phyloP scores from a whole-genome alignment of 2,797 vertebrate genomes.

The Prunella strophiata region DNA sequence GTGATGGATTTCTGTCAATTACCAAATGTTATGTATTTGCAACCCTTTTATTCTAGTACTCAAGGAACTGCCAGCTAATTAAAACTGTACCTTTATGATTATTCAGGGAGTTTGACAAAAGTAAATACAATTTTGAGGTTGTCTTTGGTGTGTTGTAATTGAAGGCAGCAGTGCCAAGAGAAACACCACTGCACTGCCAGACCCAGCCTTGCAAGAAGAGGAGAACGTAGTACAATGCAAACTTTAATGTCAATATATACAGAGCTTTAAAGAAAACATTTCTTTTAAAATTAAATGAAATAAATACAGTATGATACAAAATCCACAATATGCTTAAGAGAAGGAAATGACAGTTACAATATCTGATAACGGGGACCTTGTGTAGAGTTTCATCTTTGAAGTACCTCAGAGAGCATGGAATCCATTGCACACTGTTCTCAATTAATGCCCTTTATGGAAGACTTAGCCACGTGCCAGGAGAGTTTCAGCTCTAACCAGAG shows the following conservation, averaged over 20 bases:
- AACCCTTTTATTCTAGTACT: conserved; percentile 68
- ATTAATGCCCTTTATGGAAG: conserved; percentile 67
- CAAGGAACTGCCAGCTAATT: conserved; percentile 66
- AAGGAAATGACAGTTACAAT: conserved; percentile 70
- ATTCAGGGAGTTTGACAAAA: conserved; percentile 70
- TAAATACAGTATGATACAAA: conserved; percentile 98
- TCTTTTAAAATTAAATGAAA: conserved; percentile 92
- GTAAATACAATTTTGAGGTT: conserved; percentile 65
- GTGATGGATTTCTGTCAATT: conserved; percentile 56
- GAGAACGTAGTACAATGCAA: conserved; percentile 76
- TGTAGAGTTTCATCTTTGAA: conserved; percentile 37
- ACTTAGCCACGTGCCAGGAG: conserved; percentile 39
- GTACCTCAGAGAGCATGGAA: conserved; percentile 60
- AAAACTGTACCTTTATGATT: conserved; percentile 60
- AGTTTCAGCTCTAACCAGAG: conserved; percentile 40
- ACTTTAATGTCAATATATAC: conserved; percentile 96
- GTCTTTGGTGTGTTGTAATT: conserved; percentile 72
- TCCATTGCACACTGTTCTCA: conserved; percentile 60
- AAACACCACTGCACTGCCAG: conserved; percentile 51
- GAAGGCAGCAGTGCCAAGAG: conserved; percentile 56
- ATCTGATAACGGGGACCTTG: conserved; percentile 53
- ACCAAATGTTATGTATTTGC: conserved; percentile 59
- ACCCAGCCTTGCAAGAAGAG: conserved; percentile 64
- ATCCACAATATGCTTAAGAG: conserved; percentile 88
- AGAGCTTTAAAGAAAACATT: conserved; percentile 93